Conservation (phyloP, 2,797 vertebrate genomes). For the Ciconia nigra region DNA sequence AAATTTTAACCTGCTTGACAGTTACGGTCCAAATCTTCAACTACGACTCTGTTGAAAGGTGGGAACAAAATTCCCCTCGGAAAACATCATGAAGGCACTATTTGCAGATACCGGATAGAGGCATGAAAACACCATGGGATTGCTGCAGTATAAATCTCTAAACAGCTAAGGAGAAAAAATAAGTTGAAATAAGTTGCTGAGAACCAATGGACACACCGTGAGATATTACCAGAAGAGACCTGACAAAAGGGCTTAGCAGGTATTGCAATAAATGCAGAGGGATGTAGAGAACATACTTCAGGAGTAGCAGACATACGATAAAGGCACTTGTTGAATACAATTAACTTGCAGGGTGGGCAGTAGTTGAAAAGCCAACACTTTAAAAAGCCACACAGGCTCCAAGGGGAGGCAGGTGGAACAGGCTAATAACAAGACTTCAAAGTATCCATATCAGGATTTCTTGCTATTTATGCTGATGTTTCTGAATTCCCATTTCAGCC, state of each 20-base stretch:
- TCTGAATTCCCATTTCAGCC: not conserved
- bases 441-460: not conserved
- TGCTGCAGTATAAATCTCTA: not conserved
- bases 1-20: not conserved
- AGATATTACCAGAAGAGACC: not conserved
- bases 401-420: not conserved
- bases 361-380: not conserved
- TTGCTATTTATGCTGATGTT: not conserved
- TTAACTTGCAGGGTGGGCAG: not conserved
- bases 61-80: not conserved
- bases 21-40: not conserved
- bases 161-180: not conserved
- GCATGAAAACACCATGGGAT: not conserved
- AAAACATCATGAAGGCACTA: not conserved
- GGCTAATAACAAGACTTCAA: not conserved
- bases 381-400: not conserved
- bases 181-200: not conserved
- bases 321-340: rapidly evolving
- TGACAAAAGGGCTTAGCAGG: not conserved
- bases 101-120: not conserved
- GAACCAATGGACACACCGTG: not conserved
- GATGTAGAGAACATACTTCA: not conserved
- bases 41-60: not conserved
- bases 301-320: not conserved
- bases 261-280: not conserved